Base-by-base conservation (phyloP, 2,888 invertebrate genomes). In the Eupithecia pulchellata region DNA sequence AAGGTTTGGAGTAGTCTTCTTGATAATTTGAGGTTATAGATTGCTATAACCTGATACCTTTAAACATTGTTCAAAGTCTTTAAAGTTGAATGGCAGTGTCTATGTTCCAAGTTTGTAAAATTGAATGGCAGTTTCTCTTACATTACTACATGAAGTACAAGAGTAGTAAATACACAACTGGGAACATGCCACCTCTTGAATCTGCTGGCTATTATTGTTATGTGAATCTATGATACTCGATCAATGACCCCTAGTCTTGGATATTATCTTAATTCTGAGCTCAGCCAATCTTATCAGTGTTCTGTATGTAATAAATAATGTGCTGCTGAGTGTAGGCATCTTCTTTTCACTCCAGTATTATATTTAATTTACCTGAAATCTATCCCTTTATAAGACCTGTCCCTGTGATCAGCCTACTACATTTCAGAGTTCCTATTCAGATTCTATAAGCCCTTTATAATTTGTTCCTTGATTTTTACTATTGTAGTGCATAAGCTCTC, bases 21-120 rank as follows among this genome's bases (percentile, higher is more conserved):
- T 62, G 29, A 1, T 65, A 32, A 14, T 74, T 73, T 73, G 64
- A 75, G 74, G 74, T 73, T 77, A 75, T 62, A 32, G 32, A 60
- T 20, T 30, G n/a, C n/a, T 30, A n/a, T 58, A 1, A 3, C 8
- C 32, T 20, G n/a, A 52, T 4, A 52, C 20, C 4, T 25, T 30
- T 25, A 52, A 25, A 9, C 47, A 11, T 20, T n/a, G n/a, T n/a
- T n/a, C n/a, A n/a, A 47, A 11, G 9, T n/a, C 39, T 17, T 14
- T 39, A 8, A n/a, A 42, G n/a, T 9, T 42, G 5, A 39, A n/a
- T 39, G n/a, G 39, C n/a, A 47, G n/a, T 47, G 20, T 9, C 14
- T 2, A 2, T n/a, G n/a, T n/a, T n/a, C n/a, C n/a, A n/a, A n/a
- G n/a, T n/a, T n/a, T n/a, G n/a, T n/a, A n/a, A n/a, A n/a, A n/a